Conservation (phyloP, 2,113 vertebrate species). For the Hymenochirus boettgeri region DNA sequence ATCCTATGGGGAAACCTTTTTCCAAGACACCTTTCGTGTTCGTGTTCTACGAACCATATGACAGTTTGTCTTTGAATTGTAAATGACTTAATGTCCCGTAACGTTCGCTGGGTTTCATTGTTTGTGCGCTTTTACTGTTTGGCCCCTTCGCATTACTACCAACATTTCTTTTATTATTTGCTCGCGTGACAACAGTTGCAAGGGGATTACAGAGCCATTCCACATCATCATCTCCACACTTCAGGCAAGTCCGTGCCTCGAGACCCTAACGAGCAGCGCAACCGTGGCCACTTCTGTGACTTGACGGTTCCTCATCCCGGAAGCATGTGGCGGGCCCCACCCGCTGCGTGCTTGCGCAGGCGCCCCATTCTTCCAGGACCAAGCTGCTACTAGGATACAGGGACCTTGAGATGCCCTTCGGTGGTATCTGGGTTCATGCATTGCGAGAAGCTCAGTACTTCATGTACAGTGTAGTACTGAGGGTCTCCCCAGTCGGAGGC, state of each 20-base stretch:
- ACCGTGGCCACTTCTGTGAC: constrained; percentile 99
- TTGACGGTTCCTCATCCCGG: constrained; percentile 99
- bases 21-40: too few species aligned
- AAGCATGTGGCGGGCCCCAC: constrained; percentile 98
- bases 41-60: too few species aligned
- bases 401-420: constrained; percentile 97
- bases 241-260: constrained; percentile 99
- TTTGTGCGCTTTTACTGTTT: too few species aligned
- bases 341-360: constrained; percentile 97
- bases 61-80: too few species aligned
- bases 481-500: constrained; percentile 95
- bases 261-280: constrained; percentile 99
- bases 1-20: too few species aligned
- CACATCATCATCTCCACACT: constrained; percentile 99
- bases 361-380: constrained; percentile 99
- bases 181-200: constrained; percentile 93
- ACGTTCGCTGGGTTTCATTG: too few species aligned
- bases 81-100: too few species aligned
- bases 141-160: neutral
- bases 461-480: constrained; percentile 97
- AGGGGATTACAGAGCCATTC: constrained; percentile 99
- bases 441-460: constrained; percentile 99
- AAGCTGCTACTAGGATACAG: constrained; percentile 98
- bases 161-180: neutral
- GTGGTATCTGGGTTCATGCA: constrained; percentile 97